phyloP scores from a whole-genome alignment of 2,888 invertebrate species.

The Muschampia plurimacula region DNA sequence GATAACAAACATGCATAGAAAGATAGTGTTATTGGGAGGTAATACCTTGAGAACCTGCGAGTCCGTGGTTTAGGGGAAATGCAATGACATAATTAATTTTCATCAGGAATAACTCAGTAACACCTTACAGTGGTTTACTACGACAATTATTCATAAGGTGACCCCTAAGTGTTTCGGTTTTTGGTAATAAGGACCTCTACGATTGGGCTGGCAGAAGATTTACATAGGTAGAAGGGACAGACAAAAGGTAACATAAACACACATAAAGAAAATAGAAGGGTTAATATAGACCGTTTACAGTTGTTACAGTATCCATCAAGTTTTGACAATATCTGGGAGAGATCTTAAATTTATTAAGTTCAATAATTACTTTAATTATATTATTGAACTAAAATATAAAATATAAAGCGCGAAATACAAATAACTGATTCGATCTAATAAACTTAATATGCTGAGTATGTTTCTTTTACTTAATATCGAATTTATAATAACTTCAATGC shows the following conservation, averaged over 20 bases:
- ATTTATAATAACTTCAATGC: too few relatives aligned
- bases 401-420: too few relatives aligned
- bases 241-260: conserved; percentile 77
- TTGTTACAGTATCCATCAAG: conserved; percentile 53
- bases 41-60: conserved; percentile 87
- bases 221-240: conserved; percentile 67
- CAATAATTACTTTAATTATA: too few relatives aligned
- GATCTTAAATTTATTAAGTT: not conserved
- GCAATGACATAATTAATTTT: conserved; percentile 82
- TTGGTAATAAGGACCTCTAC: conserved; percentile 63
- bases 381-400: too few relatives aligned
- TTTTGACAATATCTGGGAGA: conserved; percentile 64
- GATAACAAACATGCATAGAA: conserved; percentile 73
- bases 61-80: conserved; percentile 84
- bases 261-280: conserved; percentile 75
- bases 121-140: conserved; percentile 63
- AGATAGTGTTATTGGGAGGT: conserved; percentile 81
- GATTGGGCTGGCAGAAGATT: conserved; percentile 63
- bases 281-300: conserved; percentile 59
- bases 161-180: conserved; percentile 69
- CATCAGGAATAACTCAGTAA: conserved; percentile 72
- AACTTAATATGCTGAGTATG: not conserved
- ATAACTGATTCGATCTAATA: too few relatives aligned
- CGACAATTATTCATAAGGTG: conserved; percentile 69
- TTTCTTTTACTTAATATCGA: not conserved